Conservation (phyloP, 1,140 invertebrate species). For the Cylas formicarius region DNA sequence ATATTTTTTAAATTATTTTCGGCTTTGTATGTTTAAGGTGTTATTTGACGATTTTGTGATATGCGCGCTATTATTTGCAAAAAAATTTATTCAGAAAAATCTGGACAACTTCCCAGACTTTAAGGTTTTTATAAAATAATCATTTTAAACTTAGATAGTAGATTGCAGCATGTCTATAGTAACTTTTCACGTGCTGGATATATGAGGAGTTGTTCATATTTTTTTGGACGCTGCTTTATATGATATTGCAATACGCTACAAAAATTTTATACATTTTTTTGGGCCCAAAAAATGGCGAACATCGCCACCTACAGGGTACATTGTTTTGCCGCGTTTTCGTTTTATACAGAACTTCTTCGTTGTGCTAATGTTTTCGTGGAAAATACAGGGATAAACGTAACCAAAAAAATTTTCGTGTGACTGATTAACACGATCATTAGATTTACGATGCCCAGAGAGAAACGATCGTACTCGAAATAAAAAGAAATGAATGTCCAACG, state of each 20-base stretch:
- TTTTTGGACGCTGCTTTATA: conserved; percentile 1
- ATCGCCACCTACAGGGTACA: neutral
- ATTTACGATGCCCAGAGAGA: conserved; percentile 18
- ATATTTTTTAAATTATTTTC: too few species aligned
- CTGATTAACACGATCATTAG: conserved; percentile 22
- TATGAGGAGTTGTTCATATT: neutral
- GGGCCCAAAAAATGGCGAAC: too few species aligned
- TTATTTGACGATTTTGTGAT: too few species aligned
- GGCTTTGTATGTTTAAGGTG: too few species aligned
- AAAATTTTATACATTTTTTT: too few species aligned
- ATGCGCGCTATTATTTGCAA: too few species aligned
- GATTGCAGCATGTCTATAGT: too few species aligned
- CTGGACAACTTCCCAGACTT: too few species aligned
- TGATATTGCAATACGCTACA: conserved; percentile 1
- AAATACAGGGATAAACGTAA: conserved; percentile 29
- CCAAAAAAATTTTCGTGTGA: conserved; percentile 25
- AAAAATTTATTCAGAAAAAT: too few species aligned
- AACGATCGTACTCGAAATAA: conserved; percentile 23
- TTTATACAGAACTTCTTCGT: conserved; percentile 12
- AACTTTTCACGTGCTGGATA: conserved; percentile 15
- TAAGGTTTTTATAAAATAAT: too few species aligned
- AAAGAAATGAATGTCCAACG: conserved; percentile 12
- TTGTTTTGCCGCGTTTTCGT: conserved; percentile 12
- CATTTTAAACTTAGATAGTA: too few species aligned
- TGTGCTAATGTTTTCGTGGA: conserved; percentile 26